These are phyloP conservation scores for Nilaparvata lugens DNA, from an alignment of 1,140 invertebrate species.

Conservation along the genomic window DNA sequence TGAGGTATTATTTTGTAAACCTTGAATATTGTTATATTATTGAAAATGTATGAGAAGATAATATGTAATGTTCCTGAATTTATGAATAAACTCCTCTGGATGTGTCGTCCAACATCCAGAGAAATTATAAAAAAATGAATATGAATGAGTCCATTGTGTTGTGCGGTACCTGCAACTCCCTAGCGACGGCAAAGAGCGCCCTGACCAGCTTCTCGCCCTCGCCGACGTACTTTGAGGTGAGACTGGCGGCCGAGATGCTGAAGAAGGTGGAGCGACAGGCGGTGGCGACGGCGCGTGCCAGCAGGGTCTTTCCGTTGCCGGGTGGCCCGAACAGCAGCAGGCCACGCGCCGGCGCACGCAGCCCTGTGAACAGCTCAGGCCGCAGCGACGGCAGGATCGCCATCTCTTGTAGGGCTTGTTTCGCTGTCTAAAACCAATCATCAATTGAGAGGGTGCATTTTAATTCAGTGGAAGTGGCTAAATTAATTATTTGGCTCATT, in stretches of 20 bases:
- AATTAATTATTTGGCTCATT: too few species aligned
- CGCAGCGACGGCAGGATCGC: slow-evolving; percentile 91
- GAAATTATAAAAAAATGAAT: too few species aligned
- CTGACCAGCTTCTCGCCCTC: slow-evolving; percentile 97
- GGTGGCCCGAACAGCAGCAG: slow-evolving; percentile 92
- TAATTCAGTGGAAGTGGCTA: too few species aligned
- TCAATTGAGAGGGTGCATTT: too few species aligned
- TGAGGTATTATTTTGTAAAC: too few species aligned
- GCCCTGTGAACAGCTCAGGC: slow-evolving; percentile 90
- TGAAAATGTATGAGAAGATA: too few species aligned
- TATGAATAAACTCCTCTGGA: too few species aligned
- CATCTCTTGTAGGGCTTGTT: slow-evolving; percentile 95
- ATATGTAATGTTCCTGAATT: too few species aligned
- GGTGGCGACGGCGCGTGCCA: slow-evolving; percentile 27
- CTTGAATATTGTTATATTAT: too few species aligned
- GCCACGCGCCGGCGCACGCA: slow-evolving; percentile 84
- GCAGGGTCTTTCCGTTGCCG: slow-evolving; percentile 54
- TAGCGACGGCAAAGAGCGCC: slow-evolving; percentile 87
- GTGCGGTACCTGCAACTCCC: slow-evolving; percentile 77
- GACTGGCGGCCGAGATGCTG: slow-evolving; percentile 89
- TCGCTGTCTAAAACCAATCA: slow-evolving; percentile 58
- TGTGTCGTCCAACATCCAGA: too few species aligned
- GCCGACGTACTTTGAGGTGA: slow-evolving; percentile 98
- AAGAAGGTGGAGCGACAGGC: slow-evolving; percentile 83
- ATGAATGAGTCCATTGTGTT: too few species aligned